Evolutionary conservation across 2,113 vertebrate genomes (phyloP), one percentile per base, ranked within the genome.

Genomic region (Tauraco erythrolophus): DNA sequence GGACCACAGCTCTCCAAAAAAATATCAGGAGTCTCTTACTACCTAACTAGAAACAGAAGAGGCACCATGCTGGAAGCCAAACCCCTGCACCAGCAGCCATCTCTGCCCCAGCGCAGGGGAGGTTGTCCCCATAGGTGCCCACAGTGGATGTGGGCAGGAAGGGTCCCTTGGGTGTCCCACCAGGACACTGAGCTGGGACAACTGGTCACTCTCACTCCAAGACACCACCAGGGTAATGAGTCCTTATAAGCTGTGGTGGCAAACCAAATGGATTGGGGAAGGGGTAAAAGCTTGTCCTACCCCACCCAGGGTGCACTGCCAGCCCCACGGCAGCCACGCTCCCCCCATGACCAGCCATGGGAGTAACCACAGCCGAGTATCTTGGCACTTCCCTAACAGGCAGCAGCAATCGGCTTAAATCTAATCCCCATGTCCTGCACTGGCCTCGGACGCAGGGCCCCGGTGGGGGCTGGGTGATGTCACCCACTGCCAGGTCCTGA

Each of bases 331-430:
- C 0, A 2, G 57, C 70, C 5, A 0, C 1, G 0, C 13, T 51
- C 39, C 84, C 77, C 33, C 66, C 6, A 2, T 28, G 56, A 69
- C n/a, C 68, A 62, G 82, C 48, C 17, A 7, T 48, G 1, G 6
- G 15, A 48, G 35, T 5, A 61, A 22, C 70, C 2, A 5, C 31
- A 19, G 57, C 46, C 2, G 5, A 27, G 46, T 18, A 51, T 66
- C 85, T 70, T 66, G 41, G 79, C 2, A 11, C 50, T 78, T 74
- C 65, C 61, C 81, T 37, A 60, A 46, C 4, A 0, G 53, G 74
- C 81, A 87, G 57, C 87, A 70, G 89, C 84, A 95, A 97, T 80
- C 79, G 4, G 94, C 78, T 96, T 95, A 97, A 70, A 84, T 28
- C 45, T 96, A 95, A 97, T 96, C 94, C 78, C 62, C 3, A 3